Conservation (phyloP, 2,797 vertebrate genomes). For the Hippocampus kuda region DNA sequence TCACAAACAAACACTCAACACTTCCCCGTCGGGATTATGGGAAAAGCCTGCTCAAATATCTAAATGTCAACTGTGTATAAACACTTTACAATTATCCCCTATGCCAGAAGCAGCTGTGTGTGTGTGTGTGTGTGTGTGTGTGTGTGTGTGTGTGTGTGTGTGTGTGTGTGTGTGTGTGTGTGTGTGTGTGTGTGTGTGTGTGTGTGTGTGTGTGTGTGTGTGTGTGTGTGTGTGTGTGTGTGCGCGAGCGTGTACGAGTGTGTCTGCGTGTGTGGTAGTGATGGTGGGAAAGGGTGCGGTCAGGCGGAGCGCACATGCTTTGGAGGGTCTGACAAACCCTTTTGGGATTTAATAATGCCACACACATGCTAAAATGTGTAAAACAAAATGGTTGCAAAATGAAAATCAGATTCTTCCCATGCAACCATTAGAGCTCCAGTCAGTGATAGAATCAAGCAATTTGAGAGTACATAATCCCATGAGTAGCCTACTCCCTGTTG, state of each 20-base stretch:
- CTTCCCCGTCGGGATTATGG: conserved; percentile 55
- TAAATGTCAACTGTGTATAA: conserved; percentile 71
- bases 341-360: conserved; percentile 29
- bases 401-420: conserved; percentile 15
- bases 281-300: not conserved
- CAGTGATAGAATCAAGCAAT: not conserved
- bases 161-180: too few relatives aligned
- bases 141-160: too few relatives aligned
- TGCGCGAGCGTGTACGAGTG: not conserved
- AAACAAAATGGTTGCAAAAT: conserved; percentile 18
- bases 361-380: conserved; percentile 12
- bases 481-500: not conserved
- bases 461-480: not conserved
- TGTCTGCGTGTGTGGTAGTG: too few relatives aligned
- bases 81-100: conserved; percentile 66
- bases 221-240: too few relatives aligned
- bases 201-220: not conserved
- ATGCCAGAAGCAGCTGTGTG: conserved; percentile 40
- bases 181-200: too few relatives aligned
- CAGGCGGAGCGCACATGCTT: conserved; percentile 36
- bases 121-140: not conserved
- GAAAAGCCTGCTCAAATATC: conserved; percentile 64
- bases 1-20: conserved; percentile 49
- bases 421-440: conserved; percentile 24
- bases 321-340: conserved; percentile 41